phyloP scores from a whole-genome alignment of 2,113 vertebrate genomes.

The Odontophorus gujanensis region DNA sequence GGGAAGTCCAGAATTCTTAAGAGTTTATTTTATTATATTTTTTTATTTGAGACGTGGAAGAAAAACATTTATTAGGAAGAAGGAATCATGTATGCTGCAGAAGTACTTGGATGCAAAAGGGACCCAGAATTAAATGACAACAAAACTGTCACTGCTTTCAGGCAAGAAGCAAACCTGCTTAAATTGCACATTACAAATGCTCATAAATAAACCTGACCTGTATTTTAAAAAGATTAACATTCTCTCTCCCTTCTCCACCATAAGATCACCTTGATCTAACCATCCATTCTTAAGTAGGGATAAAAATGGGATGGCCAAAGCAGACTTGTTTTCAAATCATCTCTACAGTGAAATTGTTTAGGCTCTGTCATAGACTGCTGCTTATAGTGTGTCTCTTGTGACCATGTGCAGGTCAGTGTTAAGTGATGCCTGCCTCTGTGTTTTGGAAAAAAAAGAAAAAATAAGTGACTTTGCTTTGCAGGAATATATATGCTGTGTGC shows the following conservation, averaged over 20 bases:
- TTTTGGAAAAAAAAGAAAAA: constrained; percentile 44
- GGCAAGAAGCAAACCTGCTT: neutral
- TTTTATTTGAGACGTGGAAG: neutral
- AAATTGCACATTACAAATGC: neutral
- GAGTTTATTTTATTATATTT: neutral
- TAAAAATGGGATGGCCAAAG: neutral
- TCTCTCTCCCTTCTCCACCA: neutral
- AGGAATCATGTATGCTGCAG: neutral
- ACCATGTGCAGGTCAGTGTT: constrained; percentile 38
- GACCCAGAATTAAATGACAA: neutral
- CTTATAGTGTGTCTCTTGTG: constrained; percentile 34
- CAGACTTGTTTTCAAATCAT: neutral
- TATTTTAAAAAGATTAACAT: neutral
- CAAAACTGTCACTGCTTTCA: neutral
- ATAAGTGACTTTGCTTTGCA: constrained; percentile 48
- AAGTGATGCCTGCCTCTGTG: constrained; percentile 52
- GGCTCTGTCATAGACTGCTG: neutral
- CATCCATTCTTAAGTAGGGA: neutral
- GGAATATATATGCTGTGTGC: constrained; percentile 59
- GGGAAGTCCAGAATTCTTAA: neutral
- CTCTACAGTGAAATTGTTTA: neutral
- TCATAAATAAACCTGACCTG: neutral
- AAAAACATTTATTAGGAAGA: neutral
- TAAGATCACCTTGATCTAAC: constrained; percentile 5
- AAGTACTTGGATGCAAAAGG: neutral